Evolutionary conservation across 1,140 invertebrate species (phyloP).

Genomic region (Drosophila varians): DNA sequence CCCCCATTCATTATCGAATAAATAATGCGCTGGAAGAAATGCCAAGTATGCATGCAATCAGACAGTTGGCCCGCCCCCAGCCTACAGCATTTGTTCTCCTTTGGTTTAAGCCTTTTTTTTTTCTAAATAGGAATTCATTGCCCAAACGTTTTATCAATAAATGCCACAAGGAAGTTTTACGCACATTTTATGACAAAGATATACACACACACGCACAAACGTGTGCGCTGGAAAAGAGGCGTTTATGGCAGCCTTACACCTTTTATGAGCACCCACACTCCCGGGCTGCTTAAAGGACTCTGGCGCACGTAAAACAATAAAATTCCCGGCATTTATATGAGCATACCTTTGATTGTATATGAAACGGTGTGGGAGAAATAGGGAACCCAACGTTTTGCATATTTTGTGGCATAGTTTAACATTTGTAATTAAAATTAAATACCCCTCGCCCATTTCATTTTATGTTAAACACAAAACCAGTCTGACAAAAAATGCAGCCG

Average conservation of each 20-base stretch:
- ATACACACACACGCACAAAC: constrained; percentile 19
- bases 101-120: constrained; percentile 45
- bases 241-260: constrained; percentile 67
- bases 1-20: constrained; percentile 36
- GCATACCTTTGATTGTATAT: constrained; percentile 69
- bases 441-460: constrained; percentile 7
- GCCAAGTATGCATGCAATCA: constrained; percentile 36
- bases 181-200: constrained; percentile 72
- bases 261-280: constrained; percentile 40
- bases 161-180: constrained; percentile 78
- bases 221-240: constrained; percentile 26
- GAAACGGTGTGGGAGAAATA: constrained; percentile 1
- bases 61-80: constrained; percentile 2
- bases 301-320: constrained; percentile 65
- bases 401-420: constrained; percentile 54
- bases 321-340: constrained; percentile 72
- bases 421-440: constrained; percentile 63
- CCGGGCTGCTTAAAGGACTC: constrained; percentile 9
- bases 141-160: constrained; percentile 78
- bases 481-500: constrained; percentile 28
- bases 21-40: constrained; percentile 20
- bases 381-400: constrained; percentile 27
- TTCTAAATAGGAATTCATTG: constrained; percentile 75
- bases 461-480: constrained; percentile 6
- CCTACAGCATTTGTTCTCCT: constrained; percentile 37